phyloP scores from a whole-genome alignment of 1,140 invertebrate species.

The Zaprionus ornatus region DNA sequence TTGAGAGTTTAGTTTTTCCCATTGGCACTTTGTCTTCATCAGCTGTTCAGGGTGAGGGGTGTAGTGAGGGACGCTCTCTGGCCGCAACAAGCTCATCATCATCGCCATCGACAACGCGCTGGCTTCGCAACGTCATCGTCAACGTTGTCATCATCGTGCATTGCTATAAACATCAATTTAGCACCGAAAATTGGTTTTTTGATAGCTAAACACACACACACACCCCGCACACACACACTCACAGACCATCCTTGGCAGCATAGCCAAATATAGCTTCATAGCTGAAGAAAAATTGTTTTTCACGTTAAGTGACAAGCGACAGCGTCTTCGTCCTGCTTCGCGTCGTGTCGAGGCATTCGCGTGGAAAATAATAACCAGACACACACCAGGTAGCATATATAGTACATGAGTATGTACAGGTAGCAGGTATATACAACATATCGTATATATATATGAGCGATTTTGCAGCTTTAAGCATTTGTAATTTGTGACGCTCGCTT shows the following conservation, averaged over 20 bases:
- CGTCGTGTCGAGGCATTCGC: conserved; percentile 61
- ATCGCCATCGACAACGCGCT: conserved; percentile 58
- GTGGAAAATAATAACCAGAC: conserved; percentile 70
- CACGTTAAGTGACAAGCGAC: conserved; percentile 74
- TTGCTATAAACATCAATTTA: conserved; percentile 82
- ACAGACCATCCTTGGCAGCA: too few species aligned
- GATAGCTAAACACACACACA: conserved; percentile 58
- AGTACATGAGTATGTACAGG: neutral
- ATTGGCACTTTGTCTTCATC: conserved; percentile 80
- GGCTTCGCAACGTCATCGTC: conserved; percentile 49
- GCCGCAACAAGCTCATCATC: conserved; percentile 77
- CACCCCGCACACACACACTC: conserved; percentile 15
- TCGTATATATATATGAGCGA: neutral
- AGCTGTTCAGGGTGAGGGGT: conserved; percentile 4
- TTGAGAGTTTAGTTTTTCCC: conserved; percentile 73
- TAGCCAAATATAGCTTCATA: conserved; percentile 32
- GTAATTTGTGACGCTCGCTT: conserved; percentile 5
- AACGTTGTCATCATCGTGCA: conserved; percentile 68
- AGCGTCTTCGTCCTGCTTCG: conserved; percentile 41
- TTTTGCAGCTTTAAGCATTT: conserved; percentile 1
- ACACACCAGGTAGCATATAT: neutral
- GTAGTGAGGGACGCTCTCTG: conserved; percentile 10
- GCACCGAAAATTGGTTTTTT: conserved; percentile 81
- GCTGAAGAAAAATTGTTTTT: conserved; percentile 78
- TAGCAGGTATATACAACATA: neutral